These are phyloP conservation scores for Pogonomyrmex californicus DNA, from an alignment of 1,140 invertebrate genomes.

Conservation along the genomic window DNA sequence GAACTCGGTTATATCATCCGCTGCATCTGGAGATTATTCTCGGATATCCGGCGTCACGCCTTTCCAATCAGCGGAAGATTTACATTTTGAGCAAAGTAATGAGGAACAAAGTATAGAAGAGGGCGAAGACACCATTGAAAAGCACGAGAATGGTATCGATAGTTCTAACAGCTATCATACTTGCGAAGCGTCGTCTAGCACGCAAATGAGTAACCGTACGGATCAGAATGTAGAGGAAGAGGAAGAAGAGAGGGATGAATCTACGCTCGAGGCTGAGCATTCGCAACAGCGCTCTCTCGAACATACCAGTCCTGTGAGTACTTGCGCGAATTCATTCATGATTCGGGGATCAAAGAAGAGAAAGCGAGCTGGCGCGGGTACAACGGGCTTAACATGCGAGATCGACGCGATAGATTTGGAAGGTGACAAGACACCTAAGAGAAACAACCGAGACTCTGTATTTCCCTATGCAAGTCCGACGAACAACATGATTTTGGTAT, in stretches of 20 bases:
- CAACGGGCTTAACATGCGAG: constrained; percentile 90
- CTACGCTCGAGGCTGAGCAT: constrained; percentile 81
- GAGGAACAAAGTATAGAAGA: neutral
- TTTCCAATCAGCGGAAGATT: constrained; percentile 85
- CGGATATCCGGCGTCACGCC: constrained; percentile 86
- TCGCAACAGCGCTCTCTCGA: constrained; percentile 71
- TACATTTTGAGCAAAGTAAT: constrained; percentile 38
- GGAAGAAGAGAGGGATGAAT: constrained; percentile 76
- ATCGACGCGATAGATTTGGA: constrained; percentile 89
- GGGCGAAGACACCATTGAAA: neutral
- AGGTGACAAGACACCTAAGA: constrained; percentile 88
- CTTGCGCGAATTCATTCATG: constrained; percentile 68
- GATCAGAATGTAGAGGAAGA: constrained; percentile 67
- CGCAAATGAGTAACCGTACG: constrained; percentile 53
- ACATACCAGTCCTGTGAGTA: constrained; percentile 83
- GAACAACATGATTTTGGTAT: neutral
- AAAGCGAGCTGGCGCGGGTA: constrained; percentile 73
- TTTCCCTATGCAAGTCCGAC: constrained; percentile 72
- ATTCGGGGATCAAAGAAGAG: constrained; percentile 81
- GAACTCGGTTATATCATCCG: constrained; percentile 74
- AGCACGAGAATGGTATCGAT: neutral
- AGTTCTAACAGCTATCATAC: constrained; percentile 80
- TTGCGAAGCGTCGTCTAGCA: constrained; percentile 77
- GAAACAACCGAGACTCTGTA: constrained; percentile 83
- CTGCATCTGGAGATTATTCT: constrained; percentile 79